Percentiles rank a stretch among this genome's conserved stretches.
phyloP scores from a whole-genome alignment of 2,113 vertebrate genomes.

The Notarius quadriscutis region DNA sequence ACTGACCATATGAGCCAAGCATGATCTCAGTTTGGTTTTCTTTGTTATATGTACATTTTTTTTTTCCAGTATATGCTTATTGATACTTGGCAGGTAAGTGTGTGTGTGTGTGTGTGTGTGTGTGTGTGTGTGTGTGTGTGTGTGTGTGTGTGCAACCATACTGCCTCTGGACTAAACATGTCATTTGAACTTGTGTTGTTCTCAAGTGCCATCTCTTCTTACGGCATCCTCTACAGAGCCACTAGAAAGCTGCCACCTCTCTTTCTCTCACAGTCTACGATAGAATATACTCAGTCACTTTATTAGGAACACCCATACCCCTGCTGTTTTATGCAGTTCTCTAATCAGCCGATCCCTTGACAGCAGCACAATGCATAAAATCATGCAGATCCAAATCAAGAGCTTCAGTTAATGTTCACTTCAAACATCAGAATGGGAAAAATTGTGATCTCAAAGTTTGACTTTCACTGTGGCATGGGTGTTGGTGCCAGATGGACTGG shows the following conservation, averaged over 20 bases:
- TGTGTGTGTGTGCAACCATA: not conserved
- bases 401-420: too few relatives aligned
- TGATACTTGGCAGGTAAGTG: constrained; percentile 11
- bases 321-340: too few relatives aligned
- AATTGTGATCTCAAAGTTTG: too few relatives aligned
- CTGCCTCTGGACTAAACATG: not conserved
- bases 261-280: not conserved
- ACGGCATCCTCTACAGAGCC: constrained; percentile 21
- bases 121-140: constrained; percentile 13
- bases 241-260: constrained; percentile 33
- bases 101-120: constrained; percentile 5
- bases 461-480: too few relatives aligned
- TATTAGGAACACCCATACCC: too few relatives aligned
- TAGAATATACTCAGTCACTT: not conserved
- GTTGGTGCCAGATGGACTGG: too few relatives aligned
- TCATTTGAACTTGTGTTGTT: not conserved
- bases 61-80: constrained; percentile 5
- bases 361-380: too few relatives aligned
- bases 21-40: constrained; percentile 49
- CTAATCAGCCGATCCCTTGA: too few relatives aligned
- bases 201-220: not conserved
- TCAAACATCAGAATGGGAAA: too few relatives aligned
- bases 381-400: too few relatives aligned
- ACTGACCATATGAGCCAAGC: constrained; percentile 54
- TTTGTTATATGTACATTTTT: not conserved